Conservation (phyloP, 2,113 vertebrate species). For the Malurus elegans region DNA sequence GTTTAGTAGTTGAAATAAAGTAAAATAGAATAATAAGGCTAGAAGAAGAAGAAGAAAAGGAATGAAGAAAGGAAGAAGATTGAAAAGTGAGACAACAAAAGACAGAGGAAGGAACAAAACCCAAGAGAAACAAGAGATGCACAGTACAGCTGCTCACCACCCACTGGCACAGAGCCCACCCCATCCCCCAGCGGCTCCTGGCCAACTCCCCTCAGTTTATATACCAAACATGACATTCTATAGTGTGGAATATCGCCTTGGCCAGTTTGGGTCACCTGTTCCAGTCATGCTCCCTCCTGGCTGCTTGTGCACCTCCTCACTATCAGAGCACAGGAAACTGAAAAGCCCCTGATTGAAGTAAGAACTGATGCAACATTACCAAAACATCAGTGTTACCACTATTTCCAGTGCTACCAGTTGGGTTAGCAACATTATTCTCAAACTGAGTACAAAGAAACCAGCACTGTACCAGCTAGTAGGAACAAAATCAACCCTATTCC, state of each 20-base stretch:
- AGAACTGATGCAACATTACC: neutral
- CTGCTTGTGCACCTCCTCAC: neutral
- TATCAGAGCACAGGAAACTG: neutral
- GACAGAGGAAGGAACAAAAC: neutral
- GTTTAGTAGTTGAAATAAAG: neutral
- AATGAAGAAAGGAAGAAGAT: neutral
- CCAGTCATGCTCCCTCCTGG: fast-evolving
- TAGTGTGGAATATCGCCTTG: neutral
- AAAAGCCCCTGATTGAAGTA: neutral
- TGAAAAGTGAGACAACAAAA: neutral
- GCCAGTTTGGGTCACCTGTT: neutral
- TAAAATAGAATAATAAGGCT: neutral
- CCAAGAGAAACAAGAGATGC: neutral
- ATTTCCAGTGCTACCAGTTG: too few species aligned
- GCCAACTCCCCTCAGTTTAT: neutral
- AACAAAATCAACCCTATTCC: neutral
- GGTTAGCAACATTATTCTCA: neutral
- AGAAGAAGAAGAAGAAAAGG: too few species aligned
- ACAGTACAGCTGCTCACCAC: neutral
- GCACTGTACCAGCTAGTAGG: too few species aligned
- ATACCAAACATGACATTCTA: neutral
- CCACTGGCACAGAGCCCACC: fast-evolving
- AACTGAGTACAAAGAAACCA: neutral
- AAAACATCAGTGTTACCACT: neutral
- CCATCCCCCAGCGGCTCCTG: neutral